Conservation (phyloP, 1,140 invertebrate genomes). For the Euschistus heros region DNA sequence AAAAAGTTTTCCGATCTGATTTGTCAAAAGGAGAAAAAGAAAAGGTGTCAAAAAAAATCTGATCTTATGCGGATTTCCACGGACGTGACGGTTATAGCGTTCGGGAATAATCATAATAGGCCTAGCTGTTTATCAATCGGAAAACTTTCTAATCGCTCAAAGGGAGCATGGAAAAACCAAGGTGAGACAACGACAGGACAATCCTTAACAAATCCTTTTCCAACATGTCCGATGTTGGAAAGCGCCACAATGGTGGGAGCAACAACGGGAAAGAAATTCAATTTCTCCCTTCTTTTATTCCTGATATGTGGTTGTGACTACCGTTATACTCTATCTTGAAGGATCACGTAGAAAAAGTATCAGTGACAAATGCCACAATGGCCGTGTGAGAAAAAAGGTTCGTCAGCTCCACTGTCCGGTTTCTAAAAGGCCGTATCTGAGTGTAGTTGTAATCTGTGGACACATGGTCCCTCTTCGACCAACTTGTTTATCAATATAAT, state of each 20-base stretch:
- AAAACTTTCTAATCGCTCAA: constrained; percentile 14
- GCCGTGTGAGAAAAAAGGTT: too few relatives aligned
- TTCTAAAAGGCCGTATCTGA: too few relatives aligned
- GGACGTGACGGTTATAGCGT: constrained; percentile 1
- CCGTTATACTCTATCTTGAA: too few relatives aligned
- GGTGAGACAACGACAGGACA: background rate
- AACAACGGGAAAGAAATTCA: background rate
- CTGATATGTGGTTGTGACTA: background rate
- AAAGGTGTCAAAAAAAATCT: too few relatives aligned
- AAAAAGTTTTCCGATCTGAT: too few relatives aligned
- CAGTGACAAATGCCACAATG: too few relatives aligned
- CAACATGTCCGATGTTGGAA: constrained; percentile 12
- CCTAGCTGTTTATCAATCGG: constrained; percentile 8
- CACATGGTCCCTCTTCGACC: too few relatives aligned
- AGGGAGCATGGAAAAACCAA: constrained; percentile 7
- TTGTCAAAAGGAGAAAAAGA: too few relatives aligned
- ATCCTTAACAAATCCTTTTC: background rate
- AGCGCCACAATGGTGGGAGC: background rate
- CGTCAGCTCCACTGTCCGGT: too few relatives aligned
- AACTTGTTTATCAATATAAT: too few relatives aligned
- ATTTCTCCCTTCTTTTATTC: constrained; percentile 12
- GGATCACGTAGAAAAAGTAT: too few relatives aligned
- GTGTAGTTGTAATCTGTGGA: too few relatives aligned
- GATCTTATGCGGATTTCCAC: constrained; percentile 6
- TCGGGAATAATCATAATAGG: constrained; percentile 3